These are phyloP conservation scores for Varecia variegata DNA, from an alignment of 2,797 vertebrate species.

Conservation along the genomic window DNA sequence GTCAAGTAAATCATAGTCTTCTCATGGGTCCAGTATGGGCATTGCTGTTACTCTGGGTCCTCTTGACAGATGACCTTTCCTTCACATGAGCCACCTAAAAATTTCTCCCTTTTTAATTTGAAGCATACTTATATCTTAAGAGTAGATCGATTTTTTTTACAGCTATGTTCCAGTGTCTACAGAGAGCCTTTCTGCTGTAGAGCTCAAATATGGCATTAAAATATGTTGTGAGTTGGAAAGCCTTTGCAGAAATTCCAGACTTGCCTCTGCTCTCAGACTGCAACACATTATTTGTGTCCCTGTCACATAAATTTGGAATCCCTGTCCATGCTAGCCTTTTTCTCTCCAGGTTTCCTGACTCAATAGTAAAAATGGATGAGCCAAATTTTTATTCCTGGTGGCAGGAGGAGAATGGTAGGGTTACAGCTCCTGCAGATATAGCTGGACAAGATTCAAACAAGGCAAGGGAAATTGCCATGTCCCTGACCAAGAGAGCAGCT, in stretches of 20 bases:
- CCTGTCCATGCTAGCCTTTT: constrained; percentile 25
- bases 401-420: neutral
- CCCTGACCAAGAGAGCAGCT: neutral
- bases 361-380: constrained; percentile 4
- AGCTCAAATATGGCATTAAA: constrained; percentile 79
- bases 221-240: constrained; percentile 74
- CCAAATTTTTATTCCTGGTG: constrained; percentile 14
- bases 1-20: neutral
- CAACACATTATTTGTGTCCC: constrained; percentile 30
- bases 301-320: constrained; percentile 55
- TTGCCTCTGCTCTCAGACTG: constrained; percentile 61
- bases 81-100: constrained; percentile 60
- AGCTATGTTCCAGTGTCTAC: constrained; percentile 68
- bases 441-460: constrained; percentile 5
- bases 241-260: constrained; percentile 70
- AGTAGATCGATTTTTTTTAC: constrained; percentile 70
- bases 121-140: constrained; percentile 71
- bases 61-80: constrained; percentile 74
- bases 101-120: constrained; percentile 78
- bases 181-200: constrained; percentile 57
- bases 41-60: neutral
- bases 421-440: neutral
- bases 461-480: neutral
- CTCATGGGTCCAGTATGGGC: neutral
- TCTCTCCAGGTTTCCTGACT: constrained; percentile 43